Evolutionary conservation across 2,113 vertebrate genomes (phyloP).

Genomic region (Xiphophorus hellerii): DNA sequence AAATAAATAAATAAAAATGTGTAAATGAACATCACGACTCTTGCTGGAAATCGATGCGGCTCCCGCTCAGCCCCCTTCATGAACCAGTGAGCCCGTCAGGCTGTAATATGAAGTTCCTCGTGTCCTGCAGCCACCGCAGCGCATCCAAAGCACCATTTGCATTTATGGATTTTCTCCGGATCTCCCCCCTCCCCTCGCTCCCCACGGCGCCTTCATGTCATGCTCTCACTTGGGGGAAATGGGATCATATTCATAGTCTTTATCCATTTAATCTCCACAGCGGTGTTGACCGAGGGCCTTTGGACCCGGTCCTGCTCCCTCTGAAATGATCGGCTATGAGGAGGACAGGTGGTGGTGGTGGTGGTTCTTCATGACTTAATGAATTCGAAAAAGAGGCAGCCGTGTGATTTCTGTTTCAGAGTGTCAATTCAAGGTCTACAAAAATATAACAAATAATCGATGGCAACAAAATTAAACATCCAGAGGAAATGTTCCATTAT

Average conservation of each 20-base stretch:
- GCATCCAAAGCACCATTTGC: slow-evolving; percentile 64
- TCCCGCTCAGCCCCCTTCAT: slow-evolving; percentile 35
- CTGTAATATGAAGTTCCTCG: slow-evolving; percentile 55
- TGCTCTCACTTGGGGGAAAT: slow-evolving; percentile 53
- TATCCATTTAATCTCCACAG: slow-evolving; percentile 61
- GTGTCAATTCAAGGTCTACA: background rate
- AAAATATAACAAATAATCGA: background rate
- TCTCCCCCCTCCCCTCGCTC: background rate
- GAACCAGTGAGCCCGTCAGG: slow-evolving; percentile 51
- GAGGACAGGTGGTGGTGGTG: background rate
- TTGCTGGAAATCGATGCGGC: slow-evolving; percentile 64
- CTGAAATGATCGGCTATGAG: slow-evolving; percentile 15
- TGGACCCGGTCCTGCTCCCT: slow-evolving; percentile 33
- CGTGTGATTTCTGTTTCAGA: background rate
- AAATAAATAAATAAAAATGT: slow-evolving; percentile 23
- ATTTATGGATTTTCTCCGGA: slow-evolving; percentile 72
- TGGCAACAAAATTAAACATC: background rate
- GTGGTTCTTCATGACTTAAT: slow-evolving; percentile 15
- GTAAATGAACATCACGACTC: slow-evolving; percentile 50
- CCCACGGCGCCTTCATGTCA: slow-evolving; percentile 49
- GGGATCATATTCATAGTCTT: slow-evolving; percentile 64
- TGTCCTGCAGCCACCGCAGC: slow-evolving; percentile 60
- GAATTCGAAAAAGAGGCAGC: slow-evolving; percentile 2
- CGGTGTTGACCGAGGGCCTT: slow-evolving; percentile 45
- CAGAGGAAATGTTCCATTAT: background rate